Percentiles rank a stretch among this genome's conserved stretches.
Evolutionary conservation across 2,113 vertebrate species (phyloP).

Genomic region (Saguinus midas): DNA sequence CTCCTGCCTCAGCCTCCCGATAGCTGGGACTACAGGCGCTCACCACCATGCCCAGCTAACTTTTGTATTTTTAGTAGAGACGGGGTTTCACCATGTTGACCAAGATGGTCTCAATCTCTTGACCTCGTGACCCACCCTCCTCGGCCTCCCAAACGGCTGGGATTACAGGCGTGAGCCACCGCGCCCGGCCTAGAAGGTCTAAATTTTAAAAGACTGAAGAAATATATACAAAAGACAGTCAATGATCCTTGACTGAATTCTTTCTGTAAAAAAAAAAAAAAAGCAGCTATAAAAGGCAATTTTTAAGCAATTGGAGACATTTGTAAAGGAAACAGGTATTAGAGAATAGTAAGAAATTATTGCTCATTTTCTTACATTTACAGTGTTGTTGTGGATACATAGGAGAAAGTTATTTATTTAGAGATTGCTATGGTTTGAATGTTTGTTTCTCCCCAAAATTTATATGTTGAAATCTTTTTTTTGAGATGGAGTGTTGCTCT

Average conservation of each 20-base stretch:
- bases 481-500: background rate
- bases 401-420: slow-evolving; percentile 10
- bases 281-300: background rate
- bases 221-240: background rate
- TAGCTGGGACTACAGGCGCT: no score
- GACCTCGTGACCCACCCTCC: no score
- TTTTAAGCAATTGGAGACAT: slow-evolving; percentile 12
- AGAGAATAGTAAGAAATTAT: slow-evolving; percentile 8
- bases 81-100: no score
- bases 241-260: slow-evolving; percentile 8
- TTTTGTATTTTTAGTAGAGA: no score
- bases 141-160: no score
- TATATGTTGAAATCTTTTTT: background rate
- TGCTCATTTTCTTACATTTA: slow-evolving; percentile 43
- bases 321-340: slow-evolving; percentile 36
- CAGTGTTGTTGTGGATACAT: background rate
- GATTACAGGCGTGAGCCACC: no score
- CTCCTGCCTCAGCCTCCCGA: no score
- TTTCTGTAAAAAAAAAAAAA: background rate
- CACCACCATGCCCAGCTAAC: no score
- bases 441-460: background rate
- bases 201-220: slow-evolving; percentile 11
- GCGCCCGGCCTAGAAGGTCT: background rate
- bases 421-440: background rate
- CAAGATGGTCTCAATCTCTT: no score